phyloP scores from a whole-genome alignment of 1,140 invertebrate species.

The Oryzaephilus surinamensis region DNA sequence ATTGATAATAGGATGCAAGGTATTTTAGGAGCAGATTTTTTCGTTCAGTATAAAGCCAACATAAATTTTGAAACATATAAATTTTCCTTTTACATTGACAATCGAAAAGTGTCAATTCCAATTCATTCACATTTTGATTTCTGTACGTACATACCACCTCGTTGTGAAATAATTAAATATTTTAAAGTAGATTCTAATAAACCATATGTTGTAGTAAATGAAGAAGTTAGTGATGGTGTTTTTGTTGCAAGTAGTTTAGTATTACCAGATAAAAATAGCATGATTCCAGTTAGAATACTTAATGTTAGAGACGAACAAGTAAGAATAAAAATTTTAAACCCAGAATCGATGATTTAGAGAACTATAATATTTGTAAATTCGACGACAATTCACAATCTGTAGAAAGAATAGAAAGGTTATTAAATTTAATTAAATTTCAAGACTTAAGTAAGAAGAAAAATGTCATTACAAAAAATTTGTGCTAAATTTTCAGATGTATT shows the following conservation, averaged over 20 bases:
- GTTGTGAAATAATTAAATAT: constrained; percentile 15
- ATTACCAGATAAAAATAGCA: constrained; percentile 1
- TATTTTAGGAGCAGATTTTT: constrained; percentile 14
- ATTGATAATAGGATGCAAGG: constrained; percentile 11
- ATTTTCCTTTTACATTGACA: constrained; percentile 7
- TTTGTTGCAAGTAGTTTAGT: constrained; percentile 9
- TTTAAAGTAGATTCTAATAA: constrained; percentile 7
- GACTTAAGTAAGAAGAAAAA: constrained; percentile 22
- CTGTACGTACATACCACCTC: constrained; percentile 10
- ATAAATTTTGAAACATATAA: constrained; percentile 11
- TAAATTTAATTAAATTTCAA: constrained; percentile 17
- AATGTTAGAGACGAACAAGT: constrained; percentile 14
- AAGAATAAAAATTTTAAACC: constrained; percentile 13
- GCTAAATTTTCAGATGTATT: constrained; percentile 27
- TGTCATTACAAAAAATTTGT: constrained; percentile 19
- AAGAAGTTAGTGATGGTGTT: constrained; percentile 14
- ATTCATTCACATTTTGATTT: constrained; percentile 5
- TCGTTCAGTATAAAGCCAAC: constrained; percentile 8
- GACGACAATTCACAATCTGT: constrained; percentile 7
- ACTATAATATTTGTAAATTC: constrained; percentile 13
- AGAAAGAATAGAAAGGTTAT: constrained; percentile 8
- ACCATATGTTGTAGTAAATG: constrained; percentile 11
- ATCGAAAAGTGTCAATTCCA: constrained; percentile 2
- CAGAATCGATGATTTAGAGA: constrained; percentile 7
- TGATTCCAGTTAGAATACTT: constrained; percentile 13